Base-by-base conservation (phyloP, 2,888 invertebrate species). In the Drosophila paramelanica region DNA sequence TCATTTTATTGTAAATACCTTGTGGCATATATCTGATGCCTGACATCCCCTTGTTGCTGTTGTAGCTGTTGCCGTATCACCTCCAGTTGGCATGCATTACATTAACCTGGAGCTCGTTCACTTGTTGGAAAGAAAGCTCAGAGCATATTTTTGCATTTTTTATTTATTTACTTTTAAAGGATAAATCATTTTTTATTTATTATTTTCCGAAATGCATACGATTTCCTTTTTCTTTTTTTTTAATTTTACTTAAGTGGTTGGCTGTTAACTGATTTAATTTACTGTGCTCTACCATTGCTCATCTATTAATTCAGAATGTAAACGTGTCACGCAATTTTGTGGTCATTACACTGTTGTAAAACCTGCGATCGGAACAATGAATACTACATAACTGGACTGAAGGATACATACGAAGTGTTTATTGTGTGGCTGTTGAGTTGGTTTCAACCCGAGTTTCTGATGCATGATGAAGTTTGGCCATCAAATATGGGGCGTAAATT, bases 121-220 rank as follows among this genome's bases (percentile, higher is more conserved):
- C 82, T 81, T 67, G 59, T 67, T 70, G 66, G 49, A 64, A 76
- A 66, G 75, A 65, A 77, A 72, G 62, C 45, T 46, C 67, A 52
- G 53, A 68, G 42, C 72, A 73, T 69, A 78, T 86, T 86, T 77
- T 82, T 78, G 78, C 87, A 75, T 77, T 7, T 17, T 17, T 53
- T 56, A 8, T 47, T 10, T 49, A 20, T 5, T 11, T 51, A 57
- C 23, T 52, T 45, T 38, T 49, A 62, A 49, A 76, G 67, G 79
- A 78, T 73, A 85, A 85, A 85, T 85, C 88, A 85, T 85, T 89
- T 85, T 75, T 75, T 82, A 89, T 87, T 89, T 86, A 87, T 87
- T 88, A 88, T 88, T 87, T 89, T 87, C 82, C 79, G 88, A 81
- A 88, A 77, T 76, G 79, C 81, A 80, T 77, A 79, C 80, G 76